Evolutionary conservation across 1,140 invertebrate genomes (phyloP), one percentile per base, ranked within the genome.

Genomic region (Danaus melanippus): DNA sequence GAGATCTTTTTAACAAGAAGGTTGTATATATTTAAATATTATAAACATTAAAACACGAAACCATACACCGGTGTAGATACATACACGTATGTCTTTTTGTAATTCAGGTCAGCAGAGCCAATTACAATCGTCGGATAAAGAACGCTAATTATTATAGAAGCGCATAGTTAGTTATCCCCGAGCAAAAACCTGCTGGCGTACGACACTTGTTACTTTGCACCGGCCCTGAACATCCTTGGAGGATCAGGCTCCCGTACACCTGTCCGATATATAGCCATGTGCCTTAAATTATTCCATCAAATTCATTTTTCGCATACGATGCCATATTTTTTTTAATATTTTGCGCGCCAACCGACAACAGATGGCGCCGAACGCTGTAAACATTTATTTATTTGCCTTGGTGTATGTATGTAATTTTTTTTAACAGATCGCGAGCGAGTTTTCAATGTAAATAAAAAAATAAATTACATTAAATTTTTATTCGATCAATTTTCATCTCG

Each of bases 201-300:
- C 50, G 67, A 49, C 70, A 66, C 64, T 68, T 73, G 69, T 50
- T 58, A 61, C 53, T 67, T 64, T 56, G 60, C 73, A 82, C 76
- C 76, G 68, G 74, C 62, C 43, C 63, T 79, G 63, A 77, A 75
- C 78, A 76, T 82, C 79, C 79, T 84, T 84, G 78, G 71, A 56
- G 62, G 50, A 62, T 54, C 71, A 68, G 68, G 66, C 65, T 68
- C 62, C 15, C 56, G 11, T 59, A 62, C 79, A 84, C 81, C 81
- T 83, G 71, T 74, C 76, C 70, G 75, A 81, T 82, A 75, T 69
- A 62, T 60, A 55, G 68, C 71, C 72, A 81, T 65, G 70, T 79
- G 68, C 66, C 74, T 76, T 72, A 77, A 77, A 76, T 74, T 71
- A 73, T 76, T 12, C 53, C 62, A 53, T 73, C 50, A 76, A 79